A percentile compares a stretch with the other conserved stretches of the same genome.
These are phyloP conservation scores for Engystomops pustulosus DNA, from an alignment of 2,113 vertebrate genomes.

Conservation along the genomic window DNA sequence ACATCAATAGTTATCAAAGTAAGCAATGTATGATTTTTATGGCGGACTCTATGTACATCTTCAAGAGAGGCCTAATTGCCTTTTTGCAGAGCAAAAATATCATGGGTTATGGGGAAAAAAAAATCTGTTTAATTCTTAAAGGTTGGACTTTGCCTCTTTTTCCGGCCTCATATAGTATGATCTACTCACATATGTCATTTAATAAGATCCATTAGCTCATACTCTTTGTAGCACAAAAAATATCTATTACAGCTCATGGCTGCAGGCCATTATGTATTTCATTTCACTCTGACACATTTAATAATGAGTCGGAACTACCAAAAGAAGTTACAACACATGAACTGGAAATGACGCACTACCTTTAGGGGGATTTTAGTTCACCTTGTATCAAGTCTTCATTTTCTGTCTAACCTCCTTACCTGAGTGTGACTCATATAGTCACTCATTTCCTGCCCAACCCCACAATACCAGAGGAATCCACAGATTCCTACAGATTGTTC, in stretches of 20 bases:
- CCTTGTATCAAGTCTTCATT: neutral
- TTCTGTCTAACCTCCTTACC: slow-evolving; percentile 1
- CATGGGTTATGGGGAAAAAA: too few relatives aligned
- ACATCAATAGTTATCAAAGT: too few relatives aligned
- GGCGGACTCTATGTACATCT: too few relatives aligned
- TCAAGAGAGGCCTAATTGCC: too few relatives aligned
- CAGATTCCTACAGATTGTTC: neutral
- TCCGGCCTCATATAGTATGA: too few relatives aligned
- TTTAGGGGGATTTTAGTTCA: neutral
- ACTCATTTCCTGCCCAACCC: slow-evolving; percentile 48
- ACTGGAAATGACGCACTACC: slow-evolving; percentile 45
- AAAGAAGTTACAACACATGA: too few relatives aligned
- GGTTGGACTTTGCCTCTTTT: too few relatives aligned
- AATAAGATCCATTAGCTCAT: neutral
- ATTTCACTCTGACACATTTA: neutral
- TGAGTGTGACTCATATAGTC: slow-evolving; percentile 21
- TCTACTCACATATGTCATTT: too few relatives aligned
- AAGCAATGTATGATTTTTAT: too few relatives aligned
- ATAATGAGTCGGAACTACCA: too few relatives aligned
- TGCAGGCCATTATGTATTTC: neutral
- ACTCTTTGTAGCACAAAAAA: neutral
- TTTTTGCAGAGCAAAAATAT: too few relatives aligned
- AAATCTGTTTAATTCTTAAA: too few relatives aligned
- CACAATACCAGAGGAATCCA: slow-evolving; percentile 8
- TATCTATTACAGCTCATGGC: neutral